Conservation (phyloP, 2,888 invertebrate genomes). For the Spodoptera picta region DNA sequence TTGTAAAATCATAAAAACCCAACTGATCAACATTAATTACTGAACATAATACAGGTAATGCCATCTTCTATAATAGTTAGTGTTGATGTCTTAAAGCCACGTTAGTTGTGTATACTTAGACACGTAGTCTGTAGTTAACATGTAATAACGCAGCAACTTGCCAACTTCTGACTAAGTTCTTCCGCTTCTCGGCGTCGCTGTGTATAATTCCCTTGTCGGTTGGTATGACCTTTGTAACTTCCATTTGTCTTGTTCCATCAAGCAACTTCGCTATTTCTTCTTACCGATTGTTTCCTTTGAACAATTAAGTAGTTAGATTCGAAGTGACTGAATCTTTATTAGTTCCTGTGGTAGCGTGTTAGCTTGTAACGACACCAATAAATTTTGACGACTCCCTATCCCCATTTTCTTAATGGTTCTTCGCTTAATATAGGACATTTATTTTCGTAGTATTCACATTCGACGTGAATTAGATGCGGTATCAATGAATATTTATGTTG, state of each 20-base stretch:
- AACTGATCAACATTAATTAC: no score
- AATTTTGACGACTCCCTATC: slow-evolving; percentile 36
- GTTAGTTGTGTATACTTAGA: slow-evolving; percentile 13
- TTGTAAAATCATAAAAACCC: no score
- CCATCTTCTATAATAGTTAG: no score
- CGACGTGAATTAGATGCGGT: slow-evolving; percentile 33
- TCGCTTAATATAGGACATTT: slow-evolving; percentile 37
- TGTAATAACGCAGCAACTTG: slow-evolving; percentile 60
- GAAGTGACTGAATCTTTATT: slow-evolving; percentile 46
- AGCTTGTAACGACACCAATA: slow-evolving; percentile 45
- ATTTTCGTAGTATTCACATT: slow-evolving; percentile 41
- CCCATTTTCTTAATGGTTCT: slow-evolving; percentile 43
- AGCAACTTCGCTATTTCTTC: slow-evolving; percentile 53
- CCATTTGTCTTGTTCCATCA: slow-evolving; percentile 60
- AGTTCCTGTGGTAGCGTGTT: slow-evolving; percentile 37
- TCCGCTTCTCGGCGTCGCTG: slow-evolving; percentile 45
- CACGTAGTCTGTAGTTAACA: slow-evolving; percentile 47
- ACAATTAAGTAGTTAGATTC: slow-evolving; percentile 56
- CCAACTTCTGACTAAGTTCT: slow-evolving; percentile 57
- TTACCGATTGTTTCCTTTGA: slow-evolving; percentile 48
- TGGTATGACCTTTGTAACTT: slow-evolving; percentile 58
- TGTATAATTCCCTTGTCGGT: slow-evolving; percentile 58
- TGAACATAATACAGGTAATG: no score
- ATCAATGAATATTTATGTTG: slow-evolving; percentile 50
- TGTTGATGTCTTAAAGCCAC: neutral